Base-by-base conservation (phyloP, 2,113 vertebrate genomes). In the Oreocharis arfaki region DNA sequence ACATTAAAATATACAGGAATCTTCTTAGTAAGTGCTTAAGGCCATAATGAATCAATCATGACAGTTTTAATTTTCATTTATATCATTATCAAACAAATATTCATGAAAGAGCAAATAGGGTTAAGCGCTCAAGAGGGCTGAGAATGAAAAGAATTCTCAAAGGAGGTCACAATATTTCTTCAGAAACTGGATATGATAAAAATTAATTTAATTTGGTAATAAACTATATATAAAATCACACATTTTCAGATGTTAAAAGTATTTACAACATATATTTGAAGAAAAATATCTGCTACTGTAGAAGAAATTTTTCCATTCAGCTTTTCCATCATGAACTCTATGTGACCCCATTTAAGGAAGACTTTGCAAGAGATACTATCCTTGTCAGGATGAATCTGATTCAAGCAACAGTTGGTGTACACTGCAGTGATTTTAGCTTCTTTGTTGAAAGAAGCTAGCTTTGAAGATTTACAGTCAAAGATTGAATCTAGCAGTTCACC, bases 311-410 rank as follows among this genome's bases (percentile, higher is more conserved):
- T 95, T 92, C 22, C 67, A 64, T 95, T 63, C 70, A 37, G 44
- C 22, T 63, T 71, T 92, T 94, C 95, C 91, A 89, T 83, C 88
- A 67, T 89, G 95, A 98, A 97, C 91, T 97, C 82, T 96, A 87
- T 88, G 57, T 97, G 98, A 98, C 97, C 97, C 96, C 96, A 86
- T 96, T 98, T 97, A 97, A 96, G 92, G 91, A 93, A 95, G 83
- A 97, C 97, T 98, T 98, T 94, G 64, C 65, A 95, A 82, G 90
- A 96, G 95, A 97, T 96, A 96, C 87, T 87, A 89, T 88, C 64
- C 92, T 82, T 98, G 97, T 98, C 97, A 98, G 82, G 93, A 95
- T 92, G 84, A 94, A 96, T 98, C 98, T 98, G 96, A 98, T 98
- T 98, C 97, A 98, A 98, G 93, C 96, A 97, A 98, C 96, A 97